These are phyloP conservation scores for Mechanitis messenoides DNA, from an alignment of 2,888 invertebrate genomes.

Conservation along the genomic window DNA sequence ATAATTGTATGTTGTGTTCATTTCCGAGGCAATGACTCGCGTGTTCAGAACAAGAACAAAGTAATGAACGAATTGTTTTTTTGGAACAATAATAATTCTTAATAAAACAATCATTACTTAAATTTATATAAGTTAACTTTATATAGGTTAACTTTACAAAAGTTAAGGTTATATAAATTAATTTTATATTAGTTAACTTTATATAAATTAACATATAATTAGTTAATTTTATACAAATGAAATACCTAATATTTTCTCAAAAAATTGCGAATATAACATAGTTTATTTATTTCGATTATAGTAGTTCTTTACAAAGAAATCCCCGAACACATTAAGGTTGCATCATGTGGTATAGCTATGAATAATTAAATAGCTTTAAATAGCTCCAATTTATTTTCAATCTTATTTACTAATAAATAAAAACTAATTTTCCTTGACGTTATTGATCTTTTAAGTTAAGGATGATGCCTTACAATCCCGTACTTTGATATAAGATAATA, in stretches of 20 bases:
- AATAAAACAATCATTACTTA: too few relatives aligned
- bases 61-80: constrained; percentile 9
- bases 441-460: constrained; percentile 31
- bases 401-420: constrained; percentile 44
- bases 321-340: constrained; percentile 54
- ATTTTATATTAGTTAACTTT: too few relatives aligned
- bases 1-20: neutral
- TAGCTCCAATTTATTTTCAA: constrained; percentile 37
- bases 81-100: neutral
- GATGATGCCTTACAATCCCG: constrained; percentile 52
- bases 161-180: too few relatives aligned
- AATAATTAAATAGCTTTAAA: constrained; percentile 49
- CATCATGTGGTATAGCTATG: constrained; percentile 44
- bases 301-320: constrained; percentile 56
- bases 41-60: constrained; percentile 8
- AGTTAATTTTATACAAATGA: too few relatives aligned
- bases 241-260: neutral
- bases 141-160: too few relatives aligned
- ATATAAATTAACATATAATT: too few relatives aligned
- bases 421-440: constrained; percentile 42
- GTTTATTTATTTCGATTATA: constrained; percentile 24
- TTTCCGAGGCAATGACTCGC: constrained; percentile 11
- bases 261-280: neutral
- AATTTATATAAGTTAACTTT: too few relatives aligned
- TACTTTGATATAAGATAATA: constrained; percentile 67